phyloP scores from a whole-genome alignment of 2,113 vertebrate species.

The Phylloscopus trochilus region DNA sequence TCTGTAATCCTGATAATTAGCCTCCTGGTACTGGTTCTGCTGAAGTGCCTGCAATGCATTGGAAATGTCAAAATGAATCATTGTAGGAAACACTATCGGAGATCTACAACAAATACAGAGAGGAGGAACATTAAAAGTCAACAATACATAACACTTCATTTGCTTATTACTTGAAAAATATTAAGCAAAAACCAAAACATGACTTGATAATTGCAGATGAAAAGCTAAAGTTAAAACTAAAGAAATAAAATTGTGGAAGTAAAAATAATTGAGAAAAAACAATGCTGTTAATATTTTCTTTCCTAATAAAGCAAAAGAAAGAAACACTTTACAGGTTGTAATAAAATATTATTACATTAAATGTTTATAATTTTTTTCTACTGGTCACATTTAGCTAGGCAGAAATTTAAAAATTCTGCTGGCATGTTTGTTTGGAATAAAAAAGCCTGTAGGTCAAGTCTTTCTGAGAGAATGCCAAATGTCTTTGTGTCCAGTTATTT shows the following conservation, averaged over 20 bases:
- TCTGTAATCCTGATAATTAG: conserved; percentile 43
- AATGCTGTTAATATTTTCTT: not conserved
- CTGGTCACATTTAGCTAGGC: conserved; percentile 62
- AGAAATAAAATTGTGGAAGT: not conserved
- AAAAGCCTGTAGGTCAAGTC: conserved; percentile 79
- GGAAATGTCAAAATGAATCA: conserved; percentile 44
- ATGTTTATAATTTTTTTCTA: conserved; percentile 37
- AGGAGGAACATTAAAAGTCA: conserved; percentile 21
- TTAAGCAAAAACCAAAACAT: conserved; percentile 6
- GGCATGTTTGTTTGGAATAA: conserved; percentile 70
- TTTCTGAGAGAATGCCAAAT: conserved; percentile 91
- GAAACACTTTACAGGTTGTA: conserved; percentile 22
- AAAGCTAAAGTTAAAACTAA: not conserved
- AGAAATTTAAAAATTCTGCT: conserved; percentile 71
- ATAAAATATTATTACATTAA: conserved; percentile 61
- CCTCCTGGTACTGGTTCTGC: conserved; percentile 23
- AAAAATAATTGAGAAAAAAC: not conserved
- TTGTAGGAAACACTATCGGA: conserved; percentile 2
- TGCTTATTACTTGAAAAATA: not conserved
- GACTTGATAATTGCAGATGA: conserved; percentile 29
- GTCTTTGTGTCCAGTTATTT: conserved; percentile 98
- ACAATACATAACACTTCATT: not conserved
- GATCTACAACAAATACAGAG: not conserved
- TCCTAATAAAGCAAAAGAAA: conserved; percentile 19
- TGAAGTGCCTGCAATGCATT: conserved; percentile 1